phyloP scores from a whole-genome alignment of 2,113 vertebrate species.

The Apodemus sylvaticus region DNA sequence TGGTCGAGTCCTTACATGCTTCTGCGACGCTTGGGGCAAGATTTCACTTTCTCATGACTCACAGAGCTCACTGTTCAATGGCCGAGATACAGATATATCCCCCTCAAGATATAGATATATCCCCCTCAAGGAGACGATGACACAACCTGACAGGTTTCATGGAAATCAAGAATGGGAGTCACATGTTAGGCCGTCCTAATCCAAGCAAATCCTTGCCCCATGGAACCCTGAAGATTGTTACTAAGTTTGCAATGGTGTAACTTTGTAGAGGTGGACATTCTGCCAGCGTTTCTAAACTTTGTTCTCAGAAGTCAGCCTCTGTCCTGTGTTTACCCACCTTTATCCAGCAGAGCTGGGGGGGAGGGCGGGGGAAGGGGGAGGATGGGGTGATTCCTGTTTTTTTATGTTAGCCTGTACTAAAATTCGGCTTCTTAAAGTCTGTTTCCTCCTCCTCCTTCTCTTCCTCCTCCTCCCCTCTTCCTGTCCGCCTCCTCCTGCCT shows the following conservation, averaged over 20 bases:
- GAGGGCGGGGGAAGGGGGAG: too few species aligned
- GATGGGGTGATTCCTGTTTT: not conserved
- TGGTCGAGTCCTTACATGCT: constrained; percentile 47
- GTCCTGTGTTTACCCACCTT: not conserved
- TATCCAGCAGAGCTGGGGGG: not conserved
- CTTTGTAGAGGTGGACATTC: not conserved
- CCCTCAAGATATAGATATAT: not conserved
- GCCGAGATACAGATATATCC: not conserved
- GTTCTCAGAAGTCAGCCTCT: not conserved
- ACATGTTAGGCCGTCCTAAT: constrained; percentile 36
- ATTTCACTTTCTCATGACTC: constrained; percentile 54
- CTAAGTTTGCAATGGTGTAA: not conserved
- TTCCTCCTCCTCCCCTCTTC: too few species aligned
- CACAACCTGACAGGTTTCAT: constrained; percentile 11
- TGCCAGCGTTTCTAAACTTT: not conserved
- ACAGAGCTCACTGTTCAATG: not conserved
- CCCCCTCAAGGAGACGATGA: constrained; percentile 28
- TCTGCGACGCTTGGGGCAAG: constrained; percentile 31
- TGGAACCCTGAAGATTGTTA: not conserved
- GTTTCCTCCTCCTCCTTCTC: not conserved
- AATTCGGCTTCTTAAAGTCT: not conserved
- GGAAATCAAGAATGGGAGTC: constrained; percentile 14
- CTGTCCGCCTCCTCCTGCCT: too few species aligned
- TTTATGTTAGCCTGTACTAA: not conserved
- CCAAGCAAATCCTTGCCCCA: not conserved